These are phyloP conservation scores for Drosophila suboccidentalis DNA, from an alignment of 2,888 invertebrate genomes.

Conservation along the genomic window DNA sequence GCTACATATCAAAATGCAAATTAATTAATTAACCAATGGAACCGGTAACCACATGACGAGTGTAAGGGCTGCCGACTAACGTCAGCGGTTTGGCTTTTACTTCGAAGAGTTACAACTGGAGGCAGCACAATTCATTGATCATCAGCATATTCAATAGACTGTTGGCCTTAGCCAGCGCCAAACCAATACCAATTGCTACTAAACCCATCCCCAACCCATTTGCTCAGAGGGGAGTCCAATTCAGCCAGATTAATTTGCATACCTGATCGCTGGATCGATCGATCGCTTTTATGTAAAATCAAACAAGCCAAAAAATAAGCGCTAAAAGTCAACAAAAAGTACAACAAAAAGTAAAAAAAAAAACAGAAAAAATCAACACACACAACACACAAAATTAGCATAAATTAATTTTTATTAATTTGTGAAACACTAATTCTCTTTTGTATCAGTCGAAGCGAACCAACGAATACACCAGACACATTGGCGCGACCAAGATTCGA, in stretches of 20 bases:
- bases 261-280: constrained; percentile 51
- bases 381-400: constrained; percentile 63
- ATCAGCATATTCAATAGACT: constrained; percentile 23
- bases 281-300: constrained; percentile 61
- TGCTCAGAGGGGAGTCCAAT: constrained; percentile 34
- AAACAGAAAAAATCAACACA: constrained; percentile 3
- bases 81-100: constrained; percentile 39
- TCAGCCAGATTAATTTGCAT: constrained; percentile 62
- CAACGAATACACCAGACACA: constrained; percentile 64
- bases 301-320: constrained; percentile 50
- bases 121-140: constrained; percentile 25
- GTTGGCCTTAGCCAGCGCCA: constrained; percentile 13
- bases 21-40: constrained; percentile 65
- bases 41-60: constrained; percentile 24
- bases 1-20: constrained; percentile 74
- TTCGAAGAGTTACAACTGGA: constrained; percentile 27
- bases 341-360: constrained; percentile 6
- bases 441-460: constrained; percentile 41
- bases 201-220: constrained; percentile 37
- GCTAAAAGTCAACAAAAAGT: constrained; percentile 23
- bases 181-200: constrained; percentile 29
- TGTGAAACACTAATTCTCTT: constrained; percentile 75
- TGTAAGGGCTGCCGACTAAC: constrained; percentile 23
- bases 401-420: constrained; percentile 79
- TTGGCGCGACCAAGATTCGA: constrained; percentile 60